phyloP scores from a whole-genome alignment of 2,113 vertebrate species.

The Sprattus sprattus region DNA sequence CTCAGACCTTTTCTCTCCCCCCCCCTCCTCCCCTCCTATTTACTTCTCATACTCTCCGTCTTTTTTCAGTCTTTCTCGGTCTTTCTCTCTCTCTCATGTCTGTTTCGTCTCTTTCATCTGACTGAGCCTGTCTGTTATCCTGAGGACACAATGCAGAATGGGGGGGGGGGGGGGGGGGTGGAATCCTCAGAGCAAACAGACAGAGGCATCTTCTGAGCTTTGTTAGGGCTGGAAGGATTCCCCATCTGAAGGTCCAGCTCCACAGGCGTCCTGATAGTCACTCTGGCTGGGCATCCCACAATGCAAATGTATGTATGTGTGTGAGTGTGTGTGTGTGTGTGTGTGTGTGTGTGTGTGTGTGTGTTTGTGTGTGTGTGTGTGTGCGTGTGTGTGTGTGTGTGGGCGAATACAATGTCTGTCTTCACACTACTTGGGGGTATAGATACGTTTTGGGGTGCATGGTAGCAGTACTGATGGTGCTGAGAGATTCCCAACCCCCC shows the following conservation, averaged over 20 bases:
- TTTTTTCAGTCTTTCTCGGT: not conserved
- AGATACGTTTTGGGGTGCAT: slow-evolving; percentile 2
- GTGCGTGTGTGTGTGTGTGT: too few species aligned
- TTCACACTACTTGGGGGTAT: slow-evolving; percentile 23
- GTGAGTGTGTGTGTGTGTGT: slow-evolving; percentile 3
- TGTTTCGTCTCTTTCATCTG: slow-evolving; percentile 49
- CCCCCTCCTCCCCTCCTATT: not conserved
- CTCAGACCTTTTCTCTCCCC: slow-evolving; percentile 17
- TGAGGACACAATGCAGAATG: slow-evolving; percentile 50
- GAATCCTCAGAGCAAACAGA: slow-evolving; percentile 57
- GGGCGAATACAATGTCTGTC: slow-evolving; percentile 41
- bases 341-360: slow-evolving; percentile 26
- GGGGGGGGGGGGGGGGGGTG: slow-evolving; percentile 28
- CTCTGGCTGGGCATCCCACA: slow-evolving; percentile 38
- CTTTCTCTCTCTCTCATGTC: not conserved
- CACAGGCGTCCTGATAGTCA: slow-evolving; percentile 44
- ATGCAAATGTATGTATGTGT: slow-evolving; percentile 32
- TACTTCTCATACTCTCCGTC: slow-evolving; percentile 14
- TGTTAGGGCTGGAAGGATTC: slow-evolving; percentile 51
- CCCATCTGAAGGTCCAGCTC: slow-evolving; percentile 50
- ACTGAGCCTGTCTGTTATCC: slow-evolving; percentile 53
- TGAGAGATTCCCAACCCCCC: slow-evolving; percentile 9
- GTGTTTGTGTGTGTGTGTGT: too few species aligned
- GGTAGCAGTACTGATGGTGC: not conserved
- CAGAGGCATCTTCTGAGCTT: slow-evolving; percentile 48